Conservation (phyloP, 2,113 vertebrate genomes). For the Centropristis striata region DNA sequence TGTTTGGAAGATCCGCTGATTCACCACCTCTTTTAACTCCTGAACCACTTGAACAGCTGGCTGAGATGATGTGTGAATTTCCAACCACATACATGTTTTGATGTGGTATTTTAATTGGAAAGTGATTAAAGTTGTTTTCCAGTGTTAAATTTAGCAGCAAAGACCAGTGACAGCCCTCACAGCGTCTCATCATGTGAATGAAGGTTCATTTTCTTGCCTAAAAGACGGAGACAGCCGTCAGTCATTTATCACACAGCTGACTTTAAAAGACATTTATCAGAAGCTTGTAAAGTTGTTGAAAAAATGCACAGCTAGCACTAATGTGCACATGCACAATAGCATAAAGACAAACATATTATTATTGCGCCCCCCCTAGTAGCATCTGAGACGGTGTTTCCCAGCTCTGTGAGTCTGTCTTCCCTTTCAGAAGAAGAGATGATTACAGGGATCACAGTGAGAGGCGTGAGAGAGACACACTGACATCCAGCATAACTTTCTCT, state of each 20-base stretch:
- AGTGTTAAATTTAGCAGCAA: neutral
- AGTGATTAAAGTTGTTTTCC: neutral
- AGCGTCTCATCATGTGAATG: no score
- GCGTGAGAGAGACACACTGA: constrained; percentile 68
- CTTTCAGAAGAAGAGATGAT: constrained; percentile 68
- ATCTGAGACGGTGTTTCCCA: constrained; percentile 10
- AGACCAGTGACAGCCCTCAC: no score
- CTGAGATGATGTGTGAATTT: neutral
- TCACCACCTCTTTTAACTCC: neutral
- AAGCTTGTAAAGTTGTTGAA: neutral
- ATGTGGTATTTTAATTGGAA: neutral
- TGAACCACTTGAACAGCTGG: neutral
- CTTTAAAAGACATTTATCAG: constrained; percentile 2
- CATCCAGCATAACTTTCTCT: constrained; percentile 60
- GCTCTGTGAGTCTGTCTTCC: constrained; percentile 26
- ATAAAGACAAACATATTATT: constrained; percentile 23
- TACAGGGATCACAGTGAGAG: constrained; percentile 69
- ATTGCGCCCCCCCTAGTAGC: constrained; percentile 5
- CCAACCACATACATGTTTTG: neutral
- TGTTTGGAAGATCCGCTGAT: neutral
- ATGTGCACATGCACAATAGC: constrained; percentile 16
- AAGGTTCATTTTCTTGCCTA: neutral
- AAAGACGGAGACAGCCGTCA: neutral
- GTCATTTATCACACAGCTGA: neutral
- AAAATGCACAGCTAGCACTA: neutral